Base-by-base conservation (phyloP, 1,140 invertebrate genomes). In the Papilio polytes region DNA sequence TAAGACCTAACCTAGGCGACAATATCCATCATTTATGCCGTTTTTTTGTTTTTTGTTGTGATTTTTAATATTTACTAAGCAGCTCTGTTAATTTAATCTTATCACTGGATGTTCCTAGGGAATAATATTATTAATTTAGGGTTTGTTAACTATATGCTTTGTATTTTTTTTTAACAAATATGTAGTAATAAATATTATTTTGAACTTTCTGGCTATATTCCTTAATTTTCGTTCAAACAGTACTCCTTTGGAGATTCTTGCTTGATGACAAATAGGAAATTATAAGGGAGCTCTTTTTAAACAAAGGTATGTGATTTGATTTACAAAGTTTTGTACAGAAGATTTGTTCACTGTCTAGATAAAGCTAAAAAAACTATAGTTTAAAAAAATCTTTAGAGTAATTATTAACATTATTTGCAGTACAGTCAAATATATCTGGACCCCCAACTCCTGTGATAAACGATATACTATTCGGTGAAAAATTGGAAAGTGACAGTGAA, bases 381-480 rank as follows among this genome's bases (percentile, higher is more conserved):
- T 56, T n/a, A 51, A 51, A 51, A 51, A 51, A 18, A 18, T 51
- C 15, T 18, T 56, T 20, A 9, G 4, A 63, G 31, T 63, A 63
- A 22, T 12, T 13, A 73, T 13, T 12, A n/a, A 2, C 18, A 46
- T 74, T 74, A 79, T 46, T 87, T 87, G 81, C 80, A 88, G 90
- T 87, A 8, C 81, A 84, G 48, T 80, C 84, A 46, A 85, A 82
- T 22, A 63, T 82, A 41, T 88, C 88, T 74, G 83, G 80, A 41
- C 85, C 88, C 0, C 84, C 89, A 8, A 93, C 92, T 22, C 93
- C 91, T 9, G 84, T 89, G 26, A 94, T 94, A 89, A 87, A 83
- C 51, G 90, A 90, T 44, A 92, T 94, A 82, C 59, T 93, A 26
- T 93, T 92, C 80, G 90, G 88, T 13, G 86, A 91, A n/a, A 90